These are phyloP conservation scores for Meta bourneti DNA, from an alignment of 2,888 invertebrate genomes.

Conservation along the genomic window DNA sequence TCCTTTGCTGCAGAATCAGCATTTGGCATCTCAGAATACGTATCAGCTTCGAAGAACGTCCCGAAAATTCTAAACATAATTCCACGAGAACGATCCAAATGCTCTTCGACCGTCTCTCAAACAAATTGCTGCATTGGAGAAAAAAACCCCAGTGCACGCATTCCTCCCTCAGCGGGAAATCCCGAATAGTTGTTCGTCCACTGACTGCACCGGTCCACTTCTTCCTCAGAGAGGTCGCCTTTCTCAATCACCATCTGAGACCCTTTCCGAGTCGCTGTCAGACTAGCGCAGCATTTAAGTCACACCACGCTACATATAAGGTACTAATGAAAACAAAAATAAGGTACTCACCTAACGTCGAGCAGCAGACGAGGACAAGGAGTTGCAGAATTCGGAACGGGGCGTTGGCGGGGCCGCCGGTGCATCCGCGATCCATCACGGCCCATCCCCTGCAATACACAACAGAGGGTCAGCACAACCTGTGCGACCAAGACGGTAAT, in stretches of 20 bases:
- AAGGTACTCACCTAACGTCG: constrained; percentile 66
- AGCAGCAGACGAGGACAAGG: constrained; percentile 42
- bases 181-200: constrained; percentile 46
- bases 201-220: not conserved
- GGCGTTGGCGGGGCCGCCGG: constrained; percentile 66
- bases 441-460: constrained; percentile 75
- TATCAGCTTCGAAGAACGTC: not conserved
- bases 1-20: no score
- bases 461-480: constrained; percentile 54
- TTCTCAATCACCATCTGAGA: not conserved
- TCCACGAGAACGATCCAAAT: not conserved
- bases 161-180: constrained; percentile 48
- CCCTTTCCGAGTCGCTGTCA: no score
- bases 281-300: not conserved
- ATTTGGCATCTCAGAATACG: not conserved
- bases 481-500: constrained; percentile 40
- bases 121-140: not conserved
- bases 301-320: not conserved
- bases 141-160: constrained; percentile 15
- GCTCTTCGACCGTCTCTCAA: not conserved
- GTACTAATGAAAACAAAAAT: not conserved
- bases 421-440: constrained; percentile 69
- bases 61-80: not conserved
- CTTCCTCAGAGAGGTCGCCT: no score
- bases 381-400: constrained; percentile 40